Percentiles rank a stretch among this genome's conserved stretches.
phyloP scores from a whole-genome alignment of 2,888 invertebrate genomes.

The Linhomoeus sp. region DNA sequence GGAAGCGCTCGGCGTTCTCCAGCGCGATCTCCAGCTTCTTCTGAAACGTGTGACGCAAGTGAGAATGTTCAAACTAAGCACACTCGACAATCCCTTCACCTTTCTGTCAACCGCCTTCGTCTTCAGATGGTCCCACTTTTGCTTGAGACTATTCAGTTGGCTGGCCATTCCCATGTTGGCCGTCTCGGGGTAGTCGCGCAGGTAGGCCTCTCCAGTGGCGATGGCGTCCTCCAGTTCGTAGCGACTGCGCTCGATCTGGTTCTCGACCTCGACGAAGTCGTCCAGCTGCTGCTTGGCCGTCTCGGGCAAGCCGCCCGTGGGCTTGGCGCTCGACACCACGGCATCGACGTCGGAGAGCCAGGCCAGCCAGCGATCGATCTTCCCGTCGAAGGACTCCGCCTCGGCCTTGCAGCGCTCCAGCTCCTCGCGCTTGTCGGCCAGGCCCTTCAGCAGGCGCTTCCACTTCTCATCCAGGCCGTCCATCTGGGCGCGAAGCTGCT shows the following conservation, averaged over 20 bases:
- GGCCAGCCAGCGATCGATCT: slow-evolving; percentile 75
- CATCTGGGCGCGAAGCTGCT: slow-evolving; percentile 49
- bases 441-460: slow-evolving; percentile 67
- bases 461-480: slow-evolving; percentile 69
- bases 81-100: slow-evolving; percentile 29
- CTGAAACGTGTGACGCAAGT: too few species aligned
- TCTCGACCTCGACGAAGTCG: slow-evolving; percentile 60
- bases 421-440: slow-evolving; percentile 61
- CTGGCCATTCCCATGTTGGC: slow-evolving; percentile 1
- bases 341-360: slow-evolving; percentile 88
- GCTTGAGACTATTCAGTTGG: slow-evolving; percentile 64
- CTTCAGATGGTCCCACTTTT: slow-evolving; percentile 78
- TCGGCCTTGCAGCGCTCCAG: slow-evolving; percentile 76
- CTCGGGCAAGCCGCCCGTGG: slow-evolving; percentile 91
- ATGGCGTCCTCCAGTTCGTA: slow-evolving; percentile 74
- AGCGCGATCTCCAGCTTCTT: slow-evolving; percentile 90
- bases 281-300: slow-evolving; percentile 90
- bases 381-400: slow-evolving; percentile 38
- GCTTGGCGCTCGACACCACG: slow-evolving; percentile 76
- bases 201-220: slow-evolving; percentile 68
- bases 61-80: too few species aligned
- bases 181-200: slow-evolving; percentile 39
- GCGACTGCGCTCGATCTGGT: slow-evolving; percentile 72
- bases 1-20: slow-evolving; percentile 81
- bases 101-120: slow-evolving; percentile 82